Evolutionary conservation across 2,797 vertebrate species (phyloP), one percentile per base, ranked within the genome.

Genomic region (Sebastes cheni): DNA sequence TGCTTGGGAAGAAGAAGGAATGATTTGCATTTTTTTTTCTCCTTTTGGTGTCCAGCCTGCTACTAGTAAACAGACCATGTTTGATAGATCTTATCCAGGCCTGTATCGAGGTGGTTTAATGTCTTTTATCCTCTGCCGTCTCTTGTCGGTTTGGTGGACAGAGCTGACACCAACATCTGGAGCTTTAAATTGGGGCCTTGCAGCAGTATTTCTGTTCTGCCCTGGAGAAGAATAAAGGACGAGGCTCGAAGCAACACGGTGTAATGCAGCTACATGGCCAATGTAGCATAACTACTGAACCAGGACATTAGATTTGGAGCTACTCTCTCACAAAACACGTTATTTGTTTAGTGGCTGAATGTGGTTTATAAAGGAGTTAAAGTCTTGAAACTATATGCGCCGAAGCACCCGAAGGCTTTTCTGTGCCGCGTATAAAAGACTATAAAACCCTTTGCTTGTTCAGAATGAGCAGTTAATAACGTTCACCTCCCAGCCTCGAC

Each of bases 241-340:
- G 16, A 70, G 54, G 75, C 62, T 72, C 16, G 20, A 61, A 76
- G 67, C 67, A 66, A 30, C 58, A 42, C 13, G 52, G 60, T 84
- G 87, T 86, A 84, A 84, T 60, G 75, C 72, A 68, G 77, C 77
- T 77, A 81, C 86, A 85, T 7, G 72, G 56, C 77, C 80, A 77
- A 67, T 25, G 88, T 79, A 75, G 85, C 77, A 80, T 76, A 87
- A 83, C 81, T 77, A 84, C 80, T 83, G 85, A 89, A 90, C 77
- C 87, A 79, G 29, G 79, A 86, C 81, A 89, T 88, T 88, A 84
- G 75, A 88, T 89, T 84, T 84, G 71, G 67, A 75, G 76, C 67
- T 60, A 18, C 67, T 59, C 78, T 56, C 72, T 71, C 69, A 42
- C 73, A 79, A 86, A 86, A 85, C 80, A 76, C 80, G 80, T 80